Percentiles rank a stretch among this genome's conserved stretches.
These are phyloP conservation scores for Daboia siamensis DNA, from an alignment of 2,113 vertebrate genomes.

Conservation along the genomic window DNA sequence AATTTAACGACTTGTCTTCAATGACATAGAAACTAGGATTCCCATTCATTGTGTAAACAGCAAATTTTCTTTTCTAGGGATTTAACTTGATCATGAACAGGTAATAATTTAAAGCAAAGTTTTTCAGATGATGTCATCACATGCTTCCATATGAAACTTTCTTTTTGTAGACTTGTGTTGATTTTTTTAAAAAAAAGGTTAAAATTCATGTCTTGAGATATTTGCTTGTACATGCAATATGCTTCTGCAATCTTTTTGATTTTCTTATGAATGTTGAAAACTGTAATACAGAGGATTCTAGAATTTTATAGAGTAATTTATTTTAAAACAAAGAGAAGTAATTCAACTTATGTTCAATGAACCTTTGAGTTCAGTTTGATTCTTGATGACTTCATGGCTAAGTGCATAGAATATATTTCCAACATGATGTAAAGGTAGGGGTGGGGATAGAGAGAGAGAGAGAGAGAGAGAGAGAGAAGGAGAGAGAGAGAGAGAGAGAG, in stretches of 20 bases:
- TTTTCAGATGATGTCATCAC: neutral
- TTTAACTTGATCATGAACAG: constrained; percentile 1
- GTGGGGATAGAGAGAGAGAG: neutral
- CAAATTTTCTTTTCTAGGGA: neutral
- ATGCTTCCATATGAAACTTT: neutral
- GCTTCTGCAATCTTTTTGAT: neutral
- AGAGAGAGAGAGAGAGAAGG: neutral
- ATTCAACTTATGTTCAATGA: neutral
- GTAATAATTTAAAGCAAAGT: constrained; percentile 1
- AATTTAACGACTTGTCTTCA: constrained; percentile 6
- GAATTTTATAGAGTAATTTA: neutral
- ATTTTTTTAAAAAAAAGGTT: neutral
- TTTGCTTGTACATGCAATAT: neutral
- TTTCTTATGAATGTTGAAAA: neutral
- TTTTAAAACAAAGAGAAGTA: neutral
- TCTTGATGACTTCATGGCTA: neutral
- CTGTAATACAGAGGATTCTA: neutral
- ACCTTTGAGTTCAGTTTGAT: neutral
- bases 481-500: neutral
- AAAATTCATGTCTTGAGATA: neutral
- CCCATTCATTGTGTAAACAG: neutral
- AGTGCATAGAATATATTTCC: neutral
- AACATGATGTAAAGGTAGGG: neutral
- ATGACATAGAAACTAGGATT: neutral
- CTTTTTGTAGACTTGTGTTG: neutral